Conservation (phyloP, 2,888 invertebrate species). For the Meloe dianella region DNA sequence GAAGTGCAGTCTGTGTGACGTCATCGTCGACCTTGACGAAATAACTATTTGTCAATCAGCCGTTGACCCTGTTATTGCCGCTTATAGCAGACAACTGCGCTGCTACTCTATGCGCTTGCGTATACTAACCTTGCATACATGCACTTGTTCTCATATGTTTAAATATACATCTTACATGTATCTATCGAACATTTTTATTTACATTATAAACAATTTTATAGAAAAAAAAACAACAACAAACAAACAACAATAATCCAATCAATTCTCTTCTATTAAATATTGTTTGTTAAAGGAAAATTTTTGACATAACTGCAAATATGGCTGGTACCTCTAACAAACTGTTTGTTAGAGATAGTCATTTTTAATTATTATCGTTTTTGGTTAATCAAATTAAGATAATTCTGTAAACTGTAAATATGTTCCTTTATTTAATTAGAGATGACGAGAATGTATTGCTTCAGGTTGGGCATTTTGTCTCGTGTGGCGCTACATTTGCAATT, state of each 20-base stretch:
- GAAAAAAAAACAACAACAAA: not conserved
- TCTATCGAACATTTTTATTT: conserved; percentile 1
- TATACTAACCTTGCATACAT: conserved; percentile 41
- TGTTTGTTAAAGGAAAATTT: conserved; percentile 17
- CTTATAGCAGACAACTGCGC: conserved; percentile 42
- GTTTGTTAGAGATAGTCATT: not conserved
- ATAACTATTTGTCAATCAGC: conserved; percentile 59
- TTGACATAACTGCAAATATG: not conserved
- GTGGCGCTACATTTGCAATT: no score
- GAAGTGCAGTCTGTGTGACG: conserved; percentile 48
- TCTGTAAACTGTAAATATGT: no score
- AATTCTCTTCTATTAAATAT: not conserved
- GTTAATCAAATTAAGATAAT: no score
- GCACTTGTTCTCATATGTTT: conserved; percentile 37
- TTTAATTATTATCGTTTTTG: no score
- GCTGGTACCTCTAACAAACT: not conserved
- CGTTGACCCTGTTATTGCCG: conserved; percentile 57
- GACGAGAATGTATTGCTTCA: no score
- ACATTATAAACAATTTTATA: not conserved
- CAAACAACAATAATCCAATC: not conserved
- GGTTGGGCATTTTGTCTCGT: no score
- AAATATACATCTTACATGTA: conserved; percentile 32
- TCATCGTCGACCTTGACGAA: conserved; percentile 56
- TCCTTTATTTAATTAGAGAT: no score
- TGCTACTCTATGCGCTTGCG: conserved; percentile 33